phyloP scores from a whole-genome alignment of 2,113 vertebrate species.

The Oreotragus oreotragus region DNA sequence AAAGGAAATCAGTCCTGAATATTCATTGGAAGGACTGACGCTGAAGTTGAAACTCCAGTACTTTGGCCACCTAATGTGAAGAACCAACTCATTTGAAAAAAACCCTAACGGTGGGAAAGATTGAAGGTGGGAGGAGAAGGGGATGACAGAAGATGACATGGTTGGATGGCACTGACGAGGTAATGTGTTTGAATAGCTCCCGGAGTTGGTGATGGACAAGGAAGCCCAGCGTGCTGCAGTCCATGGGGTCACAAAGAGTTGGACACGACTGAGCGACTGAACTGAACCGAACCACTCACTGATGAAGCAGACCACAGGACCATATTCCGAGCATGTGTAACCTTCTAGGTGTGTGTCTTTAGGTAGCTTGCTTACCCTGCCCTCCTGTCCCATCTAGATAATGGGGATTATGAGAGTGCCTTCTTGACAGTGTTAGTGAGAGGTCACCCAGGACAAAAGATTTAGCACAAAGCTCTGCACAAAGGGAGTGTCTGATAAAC shows the following conservation, averaged over 20 bases:
- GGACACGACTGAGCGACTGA: neutral
- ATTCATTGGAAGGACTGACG: neutral
- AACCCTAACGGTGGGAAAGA: neutral
- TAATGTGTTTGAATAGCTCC: neutral
- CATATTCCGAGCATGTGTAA: neutral
- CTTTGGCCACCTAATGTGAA: neutral
- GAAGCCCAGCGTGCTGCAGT: neutral
- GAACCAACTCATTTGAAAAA: neutral
- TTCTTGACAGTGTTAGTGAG: neutral
- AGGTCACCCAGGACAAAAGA: neutral
- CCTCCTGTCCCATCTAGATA: too few relatives aligned
- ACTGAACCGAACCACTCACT: neutral
- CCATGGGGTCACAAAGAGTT: neutral
- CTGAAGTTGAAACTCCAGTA: neutral
- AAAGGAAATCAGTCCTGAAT: neutral
- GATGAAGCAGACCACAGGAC: neutral
- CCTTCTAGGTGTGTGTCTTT: neutral
- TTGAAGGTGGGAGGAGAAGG: neutral
- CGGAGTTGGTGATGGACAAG: neutral
- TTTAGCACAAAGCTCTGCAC: neutral
- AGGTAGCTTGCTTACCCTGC: too few relatives aligned
- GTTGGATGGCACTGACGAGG: neutral
- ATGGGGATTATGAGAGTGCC: neutral
- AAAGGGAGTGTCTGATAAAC: neutral
- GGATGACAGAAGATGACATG: neutral